Evolutionary conservation across 2,888 invertebrate species (phyloP).

Genomic region (Xestia sexstrigata): DNA sequence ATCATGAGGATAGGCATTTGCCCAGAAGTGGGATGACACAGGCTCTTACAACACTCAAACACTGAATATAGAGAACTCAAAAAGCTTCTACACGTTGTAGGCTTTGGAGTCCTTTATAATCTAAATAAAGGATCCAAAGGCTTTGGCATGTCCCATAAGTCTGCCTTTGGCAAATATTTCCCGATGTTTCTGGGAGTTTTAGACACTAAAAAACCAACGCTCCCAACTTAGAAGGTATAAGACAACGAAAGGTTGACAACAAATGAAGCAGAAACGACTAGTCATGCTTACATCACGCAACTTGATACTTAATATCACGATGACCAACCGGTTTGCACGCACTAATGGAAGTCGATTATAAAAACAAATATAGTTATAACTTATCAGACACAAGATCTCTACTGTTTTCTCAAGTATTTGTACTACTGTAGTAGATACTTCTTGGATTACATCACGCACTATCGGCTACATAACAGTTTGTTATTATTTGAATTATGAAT

Average conservation of each 20-base stretch:
- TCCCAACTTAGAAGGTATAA: background rate
- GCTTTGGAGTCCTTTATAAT: background rate
- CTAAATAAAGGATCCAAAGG: background rate
- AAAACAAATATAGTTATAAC: constrained; percentile 31
- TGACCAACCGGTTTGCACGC: constrained; percentile 15
- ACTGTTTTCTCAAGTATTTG: constrained; percentile 32
- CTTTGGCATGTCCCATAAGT: background rate
- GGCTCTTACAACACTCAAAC: background rate
- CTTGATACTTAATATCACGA: constrained; percentile 9
- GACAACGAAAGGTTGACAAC: background rate
- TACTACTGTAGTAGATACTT: background rate
- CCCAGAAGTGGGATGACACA: background rate
- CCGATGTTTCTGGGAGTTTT: background rate
- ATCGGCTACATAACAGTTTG: constrained; percentile 1
- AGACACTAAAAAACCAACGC: background rate
- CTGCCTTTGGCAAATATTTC: background rate
- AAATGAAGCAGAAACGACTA: background rate
- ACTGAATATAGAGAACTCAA: background rate
- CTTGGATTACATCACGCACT: constrained; percentile 1
- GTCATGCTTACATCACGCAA: constrained; percentile 17
- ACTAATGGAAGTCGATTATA: constrained; percentile 16
- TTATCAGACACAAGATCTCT: constrained; percentile 31
- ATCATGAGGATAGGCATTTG: background rate
- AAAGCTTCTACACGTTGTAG: background rate
- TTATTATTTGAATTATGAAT: constrained; percentile 38